Evolutionary conservation across 2,888 invertebrate genomes (phyloP).

Genomic region (Choreutis nemorana): DNA sequence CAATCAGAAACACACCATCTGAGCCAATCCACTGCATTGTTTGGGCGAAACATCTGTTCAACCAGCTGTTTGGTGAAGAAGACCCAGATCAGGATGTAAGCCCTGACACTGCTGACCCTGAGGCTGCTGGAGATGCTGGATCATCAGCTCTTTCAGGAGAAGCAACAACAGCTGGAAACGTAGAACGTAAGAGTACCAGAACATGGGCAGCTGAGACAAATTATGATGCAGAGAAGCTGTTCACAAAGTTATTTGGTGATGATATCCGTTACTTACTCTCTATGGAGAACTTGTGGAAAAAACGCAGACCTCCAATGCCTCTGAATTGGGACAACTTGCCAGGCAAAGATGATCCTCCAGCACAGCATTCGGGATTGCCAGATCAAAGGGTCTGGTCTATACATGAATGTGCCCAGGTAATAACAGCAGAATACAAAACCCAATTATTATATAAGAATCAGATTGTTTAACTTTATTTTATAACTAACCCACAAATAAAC

Average conservation of each 20-base stretch:
- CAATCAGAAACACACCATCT: constrained; percentile 98
- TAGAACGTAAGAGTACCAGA: constrained; percentile 77
- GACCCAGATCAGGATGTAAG: constrained; percentile 97
- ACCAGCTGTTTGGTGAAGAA: constrained; percentile 97
- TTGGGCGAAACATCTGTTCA: constrained; percentile 99
- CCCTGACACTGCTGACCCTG: constrained; percentile 96
- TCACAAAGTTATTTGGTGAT: constrained; percentile 91
- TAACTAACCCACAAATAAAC: too few relatives aligned
- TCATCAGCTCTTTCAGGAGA: constrained; percentile 61
- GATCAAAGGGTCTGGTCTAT: constrained; percentile 85
- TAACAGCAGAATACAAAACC: not conserved
- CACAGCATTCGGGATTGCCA: constrained; percentile 60
- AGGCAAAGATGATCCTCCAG: constrained; percentile 53
- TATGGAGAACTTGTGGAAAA: constrained; percentile 97
- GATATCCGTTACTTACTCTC: constrained; percentile 94
- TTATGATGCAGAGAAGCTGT: constrained; percentile 86
- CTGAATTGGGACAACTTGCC: constrained; percentile 74
- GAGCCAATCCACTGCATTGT: constrained; percentile 99
- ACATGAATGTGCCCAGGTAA: constrained; percentile 72
- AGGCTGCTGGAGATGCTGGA: constrained; percentile 79
- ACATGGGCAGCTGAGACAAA: constrained; percentile 86
- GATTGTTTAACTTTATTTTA: too few relatives aligned
- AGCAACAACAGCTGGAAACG: constrained; percentile 54
- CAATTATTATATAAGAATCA: not conserved
- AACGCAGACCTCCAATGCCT: constrained; percentile 84